These are phyloP conservation scores for Erpetoichthys calabaricus DNA, from an alignment of 2,797 vertebrate species.

Conservation along the genomic window DNA sequence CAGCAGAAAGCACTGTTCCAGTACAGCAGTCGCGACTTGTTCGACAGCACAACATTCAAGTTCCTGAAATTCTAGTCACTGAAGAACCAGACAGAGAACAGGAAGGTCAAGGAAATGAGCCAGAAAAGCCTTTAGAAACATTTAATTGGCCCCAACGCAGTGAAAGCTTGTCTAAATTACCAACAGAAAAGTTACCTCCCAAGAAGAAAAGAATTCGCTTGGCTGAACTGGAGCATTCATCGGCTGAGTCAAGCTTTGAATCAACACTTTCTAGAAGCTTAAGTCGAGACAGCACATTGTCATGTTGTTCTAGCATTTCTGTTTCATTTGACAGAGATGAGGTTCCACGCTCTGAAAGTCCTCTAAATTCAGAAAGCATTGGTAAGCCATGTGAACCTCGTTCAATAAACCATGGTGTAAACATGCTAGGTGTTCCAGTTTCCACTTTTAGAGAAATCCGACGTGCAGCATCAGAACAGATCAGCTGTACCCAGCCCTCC, in stretches of 20 bases:
- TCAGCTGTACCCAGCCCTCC: constrained; percentile 67
- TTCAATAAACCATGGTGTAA: constrained; percentile 55
- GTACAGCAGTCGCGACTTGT: constrained; percentile 73
- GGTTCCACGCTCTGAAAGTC: constrained; percentile 57
- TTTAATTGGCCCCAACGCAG: constrained; percentile 95
- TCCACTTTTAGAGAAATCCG: constrained; percentile 64
- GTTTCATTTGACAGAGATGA: constrained; percentile 89
- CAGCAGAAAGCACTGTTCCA: constrained; percentile 39
- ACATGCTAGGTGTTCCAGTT: constrained; percentile 71
- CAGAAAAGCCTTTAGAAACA: constrained; percentile 67
- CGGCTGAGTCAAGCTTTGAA: constrained; percentile 82
- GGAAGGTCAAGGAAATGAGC: constrained; percentile 58
- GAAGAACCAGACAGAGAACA: constrained; percentile 86
- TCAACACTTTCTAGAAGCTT: constrained; percentile 82
- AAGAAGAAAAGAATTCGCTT: constrained; percentile 95
- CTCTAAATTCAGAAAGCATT: constrained; percentile 54
- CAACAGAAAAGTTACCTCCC: constrained; percentile 89
- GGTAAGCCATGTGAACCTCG: constrained; percentile 61
- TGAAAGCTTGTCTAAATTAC: constrained; percentile 85
- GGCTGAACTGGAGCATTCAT: constrained; percentile 89
- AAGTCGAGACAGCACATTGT: constrained; percentile 87
- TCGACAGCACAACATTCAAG: constrained; percentile 91
- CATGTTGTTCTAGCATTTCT: constrained; percentile 81
- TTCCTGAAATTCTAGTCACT: constrained; percentile 93
- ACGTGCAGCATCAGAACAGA: constrained; percentile 84